Percentiles rank a stretch among this genome's conserved stretches.
Evolutionary conservation across 2,888 invertebrate species (phyloP).

Genomic region (Notodromas monacha): DNA sequence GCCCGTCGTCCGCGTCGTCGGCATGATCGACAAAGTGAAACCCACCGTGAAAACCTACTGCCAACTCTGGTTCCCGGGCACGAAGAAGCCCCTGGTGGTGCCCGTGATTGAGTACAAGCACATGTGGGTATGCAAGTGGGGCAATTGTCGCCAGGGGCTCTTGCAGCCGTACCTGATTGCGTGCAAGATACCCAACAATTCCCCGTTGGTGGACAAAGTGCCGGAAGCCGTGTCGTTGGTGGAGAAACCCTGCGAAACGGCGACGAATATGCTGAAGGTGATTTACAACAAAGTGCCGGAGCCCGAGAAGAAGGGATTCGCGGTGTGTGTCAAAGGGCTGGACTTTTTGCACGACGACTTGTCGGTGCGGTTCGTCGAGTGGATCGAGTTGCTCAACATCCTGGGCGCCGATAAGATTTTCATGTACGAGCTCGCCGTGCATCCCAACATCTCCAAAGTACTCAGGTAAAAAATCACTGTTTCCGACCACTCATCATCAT

Average conservation of each 20-base stretch:
- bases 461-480: too few relatives aligned
- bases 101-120: constrained; percentile 64
- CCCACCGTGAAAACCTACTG: constrained; percentile 48
- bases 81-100: constrained; percentile 33
- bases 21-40: constrained; percentile 62
- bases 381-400: constrained; percentile 56
- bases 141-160: constrained; percentile 60
- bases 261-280: constrained; percentile 47
- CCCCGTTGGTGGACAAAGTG: constrained; percentile 22
- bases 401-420: constrained; percentile 69
- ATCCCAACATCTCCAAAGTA: constrained; percentile 56
- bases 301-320: constrained; percentile 35
- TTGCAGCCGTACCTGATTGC: constrained; percentile 68
- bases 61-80: constrained; percentile 60
- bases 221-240: constrained; percentile 58
- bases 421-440: constrained; percentile 51
- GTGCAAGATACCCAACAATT: constrained; percentile 43
- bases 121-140: constrained; percentile 79
- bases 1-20: constrained; percentile 46
- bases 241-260: constrained; percentile 46
- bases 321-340: constrained; percentile 70
- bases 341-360: constrained; percentile 72
- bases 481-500: too few relatives aligned
- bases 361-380: constrained; percentile 59
- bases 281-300: constrained; percentile 31